Percentiles rank a stretch among this genome's conserved stretches.
Evolutionary conservation across 2,797 vertebrate species (phyloP).

Genomic region (Neoniphon sammara): DNA sequence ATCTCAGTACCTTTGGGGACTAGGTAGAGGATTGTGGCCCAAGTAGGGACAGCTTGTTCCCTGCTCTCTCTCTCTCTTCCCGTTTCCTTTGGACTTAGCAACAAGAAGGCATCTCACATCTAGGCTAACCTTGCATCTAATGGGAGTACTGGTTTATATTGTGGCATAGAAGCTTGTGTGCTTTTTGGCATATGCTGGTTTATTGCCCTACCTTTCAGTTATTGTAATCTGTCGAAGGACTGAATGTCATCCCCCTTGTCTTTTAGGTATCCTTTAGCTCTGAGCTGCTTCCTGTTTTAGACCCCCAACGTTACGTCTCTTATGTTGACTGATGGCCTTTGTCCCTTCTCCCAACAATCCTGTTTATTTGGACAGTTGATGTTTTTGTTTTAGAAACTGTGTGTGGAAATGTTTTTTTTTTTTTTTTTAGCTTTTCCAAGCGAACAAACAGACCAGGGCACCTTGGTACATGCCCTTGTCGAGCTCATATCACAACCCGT

Average conservation of each 20-base stretch:
- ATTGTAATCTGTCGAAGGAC: conserved; percentile 52
- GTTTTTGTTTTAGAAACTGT: conserved; percentile 39
- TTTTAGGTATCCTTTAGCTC: conserved; percentile 41
- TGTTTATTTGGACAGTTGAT: conserved; percentile 76
- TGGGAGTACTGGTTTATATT: conserved; percentile 67
- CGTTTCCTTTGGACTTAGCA: conserved; percentile 79
- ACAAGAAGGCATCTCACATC: conserved; percentile 85
- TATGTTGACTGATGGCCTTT: conserved; percentile 67
- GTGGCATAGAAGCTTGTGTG: conserved; percentile 77
- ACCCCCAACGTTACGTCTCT: conserved; percentile 53
- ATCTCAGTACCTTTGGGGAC: conserved; percentile 80
- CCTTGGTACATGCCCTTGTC: conserved; percentile 31
- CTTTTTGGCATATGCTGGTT: conserved; percentile 71
- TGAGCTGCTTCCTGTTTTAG: conserved; percentile 72
- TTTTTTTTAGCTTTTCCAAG: conserved; percentile 57
- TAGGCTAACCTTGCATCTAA: conserved; percentile 87
- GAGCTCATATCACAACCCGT: conserved; percentile 20
- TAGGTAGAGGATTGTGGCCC: conserved; percentile 81
- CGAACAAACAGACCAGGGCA: conserved; percentile 64
- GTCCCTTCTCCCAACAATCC: conserved; percentile 60
- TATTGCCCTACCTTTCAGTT: conserved; percentile 66
- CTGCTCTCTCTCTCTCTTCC: conserved; percentile 65
- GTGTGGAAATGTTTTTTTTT: conserved; percentile 14
- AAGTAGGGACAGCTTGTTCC: conserved; percentile 83
- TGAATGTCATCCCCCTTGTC: conserved; percentile 52